phyloP scores from a whole-genome alignment of 2,113 vertebrate genomes.

The Meles meles region DNA sequence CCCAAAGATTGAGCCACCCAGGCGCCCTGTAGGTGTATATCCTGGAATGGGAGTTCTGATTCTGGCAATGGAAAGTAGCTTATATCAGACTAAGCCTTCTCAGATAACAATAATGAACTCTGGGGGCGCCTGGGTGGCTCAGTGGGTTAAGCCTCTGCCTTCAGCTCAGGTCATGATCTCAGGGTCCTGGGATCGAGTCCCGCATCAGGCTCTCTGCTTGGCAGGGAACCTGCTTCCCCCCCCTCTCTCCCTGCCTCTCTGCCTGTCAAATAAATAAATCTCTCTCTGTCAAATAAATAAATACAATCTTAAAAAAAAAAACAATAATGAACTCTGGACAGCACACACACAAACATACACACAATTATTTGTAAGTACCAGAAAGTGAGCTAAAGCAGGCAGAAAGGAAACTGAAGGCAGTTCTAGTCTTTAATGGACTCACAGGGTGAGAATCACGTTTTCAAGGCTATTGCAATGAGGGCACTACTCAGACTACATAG shows the following conservation, averaged over 20 bases:
- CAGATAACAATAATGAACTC: not conserved
- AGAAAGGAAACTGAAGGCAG: not conserved
- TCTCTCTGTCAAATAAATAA: no score
- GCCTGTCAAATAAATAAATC: no score
- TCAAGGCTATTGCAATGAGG: not conserved
- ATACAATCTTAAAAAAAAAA: not conserved
- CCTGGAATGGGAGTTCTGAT: conserved; percentile 3
- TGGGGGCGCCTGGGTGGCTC: not conserved
- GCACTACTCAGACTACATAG: not conserved
- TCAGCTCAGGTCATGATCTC: no score
- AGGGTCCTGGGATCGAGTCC: no score
- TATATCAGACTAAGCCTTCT: not conserved
- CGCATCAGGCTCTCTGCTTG: no score
- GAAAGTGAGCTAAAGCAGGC: not conserved
- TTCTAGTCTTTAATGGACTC: not conserved
- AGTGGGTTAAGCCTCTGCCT: no score
- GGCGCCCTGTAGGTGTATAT: not conserved
- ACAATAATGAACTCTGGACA: not conserved
- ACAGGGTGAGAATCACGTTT: not conserved
- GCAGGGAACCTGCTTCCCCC: no score
- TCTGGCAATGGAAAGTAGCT: not conserved
- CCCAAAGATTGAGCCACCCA: no score
- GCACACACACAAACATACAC: not conserved
- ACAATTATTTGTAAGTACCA: not conserved
- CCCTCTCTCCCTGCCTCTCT: no score